Conservation (phyloP, 2,113 vertebrate genomes). For the Ploceus nigricollis region DNA sequence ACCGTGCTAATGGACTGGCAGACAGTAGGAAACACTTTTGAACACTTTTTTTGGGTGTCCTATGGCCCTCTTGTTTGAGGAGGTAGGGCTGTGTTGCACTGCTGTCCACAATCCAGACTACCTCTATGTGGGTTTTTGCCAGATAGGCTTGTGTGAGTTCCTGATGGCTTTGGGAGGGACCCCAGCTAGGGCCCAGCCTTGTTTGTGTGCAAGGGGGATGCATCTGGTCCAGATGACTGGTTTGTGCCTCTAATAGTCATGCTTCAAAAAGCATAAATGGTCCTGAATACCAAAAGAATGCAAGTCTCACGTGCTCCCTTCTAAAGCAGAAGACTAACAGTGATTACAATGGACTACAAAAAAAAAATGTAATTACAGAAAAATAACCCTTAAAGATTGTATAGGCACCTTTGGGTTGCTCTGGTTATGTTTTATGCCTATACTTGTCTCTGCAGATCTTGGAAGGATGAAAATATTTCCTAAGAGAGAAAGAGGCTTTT, state of each 20-base stretch:
- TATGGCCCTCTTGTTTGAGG: not conserved
- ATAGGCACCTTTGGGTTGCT: not conserved
- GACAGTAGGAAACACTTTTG: not conserved
- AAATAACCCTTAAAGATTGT: not conserved
- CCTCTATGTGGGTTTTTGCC: not conserved
- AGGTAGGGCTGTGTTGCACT: not conserved
- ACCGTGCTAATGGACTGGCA: not conserved
- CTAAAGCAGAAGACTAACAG: not conserved
- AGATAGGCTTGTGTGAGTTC: not conserved
- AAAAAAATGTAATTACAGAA: not conserved
- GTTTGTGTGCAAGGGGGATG: not conserved
- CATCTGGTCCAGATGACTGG: not conserved
- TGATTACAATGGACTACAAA: not conserved
- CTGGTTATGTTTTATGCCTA: not conserved
- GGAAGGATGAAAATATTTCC: not conserved
- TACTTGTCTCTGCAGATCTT: not conserved
- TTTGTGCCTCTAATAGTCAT: not conserved
- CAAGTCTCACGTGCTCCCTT: fast-evolving
- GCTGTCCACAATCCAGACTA: no score
- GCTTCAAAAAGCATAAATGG: not conserved
- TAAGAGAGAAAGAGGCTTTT: not conserved
- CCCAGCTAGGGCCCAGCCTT: not conserved
- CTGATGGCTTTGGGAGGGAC: not conserved
- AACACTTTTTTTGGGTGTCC: not conserved
- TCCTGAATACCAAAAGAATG: not conserved